phyloP scores from a whole-genome alignment of 2,113 vertebrate species.

The Puma concolor region DNA sequence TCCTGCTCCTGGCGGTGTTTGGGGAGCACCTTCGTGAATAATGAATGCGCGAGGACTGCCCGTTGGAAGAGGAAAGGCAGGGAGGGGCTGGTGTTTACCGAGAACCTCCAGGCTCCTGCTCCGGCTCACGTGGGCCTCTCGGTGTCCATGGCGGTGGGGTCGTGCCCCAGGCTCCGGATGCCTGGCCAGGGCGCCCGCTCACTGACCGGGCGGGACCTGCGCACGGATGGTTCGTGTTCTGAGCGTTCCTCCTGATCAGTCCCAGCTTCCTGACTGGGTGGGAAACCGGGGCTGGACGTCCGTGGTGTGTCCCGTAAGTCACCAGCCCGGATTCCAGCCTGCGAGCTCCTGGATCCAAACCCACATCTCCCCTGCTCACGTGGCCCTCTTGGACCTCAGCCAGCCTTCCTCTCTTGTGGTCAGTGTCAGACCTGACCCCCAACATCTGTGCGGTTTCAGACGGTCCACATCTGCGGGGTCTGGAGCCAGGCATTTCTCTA shows the following conservation, averaged over 20 bases:
- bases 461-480: background rate
- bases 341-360: background rate
- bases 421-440: background rate
- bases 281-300: background rate
- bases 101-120: accelerated
- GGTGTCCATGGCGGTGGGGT: background rate
- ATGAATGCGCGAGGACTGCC: background rate
- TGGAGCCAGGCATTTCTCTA: accelerated
- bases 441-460: too few relatives aligned
- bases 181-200: accelerated
- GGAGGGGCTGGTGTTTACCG: background rate
- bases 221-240: accelerated
- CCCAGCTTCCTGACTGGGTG: background rate
- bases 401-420: background rate
- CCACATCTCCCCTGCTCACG: background rate
- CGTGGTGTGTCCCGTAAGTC: background rate
- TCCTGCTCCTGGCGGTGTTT: too few relatives aligned
- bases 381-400: too few relatives aligned
- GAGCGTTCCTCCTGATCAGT: background rate
- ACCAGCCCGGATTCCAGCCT: background rate
- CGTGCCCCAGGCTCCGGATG: background rate
- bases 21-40: background rate
- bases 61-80: background rate
- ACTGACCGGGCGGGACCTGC: background rate
- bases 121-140: background rate